Evolutionary conservation across 2,113 vertebrate genomes (phyloP), one percentile per base, ranked within the genome.

Genomic region (Aythya baeri): DNA sequence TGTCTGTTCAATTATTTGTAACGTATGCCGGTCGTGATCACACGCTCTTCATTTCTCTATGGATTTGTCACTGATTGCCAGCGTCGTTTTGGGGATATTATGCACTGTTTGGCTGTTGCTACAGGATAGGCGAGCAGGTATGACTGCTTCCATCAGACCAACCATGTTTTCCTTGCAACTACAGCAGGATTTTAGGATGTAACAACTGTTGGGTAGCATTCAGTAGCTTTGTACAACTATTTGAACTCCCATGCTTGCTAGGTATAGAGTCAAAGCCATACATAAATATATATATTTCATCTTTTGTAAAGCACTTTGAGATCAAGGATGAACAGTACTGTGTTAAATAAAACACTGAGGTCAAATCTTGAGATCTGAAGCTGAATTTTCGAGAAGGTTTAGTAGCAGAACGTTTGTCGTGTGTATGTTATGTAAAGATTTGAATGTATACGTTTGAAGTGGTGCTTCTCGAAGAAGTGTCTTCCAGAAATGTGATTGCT

Each of bases 261-360:
- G 74, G 23, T 46, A 0, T 15, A 32, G 36, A 38, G 65, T 17
- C 44, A 84, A 66, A 71, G 83, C 49, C 83, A 36, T 62, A 18
- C 25, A 9, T 46, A 41, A 41, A 41, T 13, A 3, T 29, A 4
- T 38, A 65, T 55, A 46, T 55, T 43, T 63, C 26, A 31, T 86
- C 85, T 95, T 97, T 94, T 92, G 83, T 93, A 96, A 97, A 96
- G 96, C 94, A 96, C 94, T 97, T 96, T 97, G 93, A 95, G 94
- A 96, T 96, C 92, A 18, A 78, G 62, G 72, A 29, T 61, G 91
- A 81, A 44, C 82, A 31, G 66, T 7, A 58, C 0, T 0, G 2
- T 57, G 4, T 59, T 62, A 68, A 86, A 72, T 32, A 77, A 94
- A 86, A 29, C 13, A 17, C 57, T 9, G 3, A 0, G 1, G 55